Evolutionary conservation across 2,888 invertebrate species (phyloP), one percentile per base, ranked within the genome.

Genomic region (Rapana venosa): DNA sequence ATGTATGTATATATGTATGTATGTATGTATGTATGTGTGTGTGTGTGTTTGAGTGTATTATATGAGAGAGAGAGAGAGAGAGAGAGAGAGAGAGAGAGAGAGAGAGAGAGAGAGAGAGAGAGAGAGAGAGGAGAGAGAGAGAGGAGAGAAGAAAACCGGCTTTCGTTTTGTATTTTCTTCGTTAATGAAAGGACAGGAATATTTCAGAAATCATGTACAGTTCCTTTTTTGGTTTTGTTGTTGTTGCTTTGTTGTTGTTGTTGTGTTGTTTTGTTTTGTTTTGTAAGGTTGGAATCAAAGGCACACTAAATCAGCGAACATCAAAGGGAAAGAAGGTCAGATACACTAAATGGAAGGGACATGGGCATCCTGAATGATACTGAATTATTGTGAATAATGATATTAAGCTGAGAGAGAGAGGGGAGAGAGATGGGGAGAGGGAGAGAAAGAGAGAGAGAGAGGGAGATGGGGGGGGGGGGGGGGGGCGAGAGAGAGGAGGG

Each of bases 61-160:
- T 66, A 13, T 66, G 66, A 66, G 66, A 66, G 61, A 61, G 56
- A 61, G 61, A 35, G 61, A 35, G 61, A 66, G 61, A 87, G 70
- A 66, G 66, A 30, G 36, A 70, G 77, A 77, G 88, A 77, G 66
- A 74, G 79, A 77, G 56, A 66, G 61, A 61, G 13, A 61, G 17
- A 61, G 61, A 61, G 61, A 61, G 61, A 61, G 61, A 61, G 17
- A 61, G 13, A 61, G 61, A 61, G 61, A 61, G 13, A 61, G 13
- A 61, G 61, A 61, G 61, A 61, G 35, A 47, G 36, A 26, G 77
- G 15, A n/a, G n/a, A 77, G 66, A 66, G 26, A 56, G 47, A 36
- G 66, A 70, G 6, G 26, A 17, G 4, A 77, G 47, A 5, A 30
- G 30, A n/a, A n/a, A n/a, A n/a, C 47, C 47, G 47, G 8, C 47